Evolutionary conservation across 64 coral and sea anemone species (phyloP), one percentile per base, ranked within the genome.

Genomic region (Exaiptasia diaphana): DNA sequence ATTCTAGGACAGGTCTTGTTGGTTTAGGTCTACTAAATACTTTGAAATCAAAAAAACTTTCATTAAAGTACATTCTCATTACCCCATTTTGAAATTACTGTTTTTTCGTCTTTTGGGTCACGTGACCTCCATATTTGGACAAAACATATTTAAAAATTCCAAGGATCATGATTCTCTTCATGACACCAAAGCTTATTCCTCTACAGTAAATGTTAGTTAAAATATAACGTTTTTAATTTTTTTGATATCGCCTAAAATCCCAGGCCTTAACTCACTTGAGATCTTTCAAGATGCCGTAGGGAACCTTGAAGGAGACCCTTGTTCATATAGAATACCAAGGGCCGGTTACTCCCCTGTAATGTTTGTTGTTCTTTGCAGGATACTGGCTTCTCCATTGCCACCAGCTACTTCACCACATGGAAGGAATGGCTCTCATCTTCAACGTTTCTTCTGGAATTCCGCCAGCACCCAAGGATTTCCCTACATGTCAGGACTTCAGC

Each of bases 371-470:
- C 24, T 43, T 41, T 20, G 17, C 41, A 73, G 75, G 75, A 2
- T 79, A 79, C 4, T 79, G 75, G 75, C 41, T 79, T 5, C 44
- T 79, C 18, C 75, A 79, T 40, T 79, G 75, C 33, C 75, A 79
- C 33, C 35, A 55, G 20, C 20, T 61, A 21, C 18, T 61, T 2
- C 75, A 79, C 54, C 2, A 46, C 5, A 4, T 57, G 5, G 75
- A 79, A 79, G 75, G 75, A 20, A 79, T 79, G 75, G 13, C 53
- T 5, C 69, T 73, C 6, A 73, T 31, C 20, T 11, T 73, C 13
- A 73, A 73, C 41, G 44, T 38, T 11, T 45, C 69, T 25, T 25
- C 40, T 24, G 44, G 23, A 4, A 31, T 10, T 26, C 69, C 45
- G 5, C 69, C 69, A 42, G 18, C 69, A 27, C 69, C 69, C 27